Percentiles rank a stretch among this genome's conserved stretches.
Conservation (phyloP, 2,888 invertebrate genomes). For the Himalopsyche kuldschensis region DNA sequence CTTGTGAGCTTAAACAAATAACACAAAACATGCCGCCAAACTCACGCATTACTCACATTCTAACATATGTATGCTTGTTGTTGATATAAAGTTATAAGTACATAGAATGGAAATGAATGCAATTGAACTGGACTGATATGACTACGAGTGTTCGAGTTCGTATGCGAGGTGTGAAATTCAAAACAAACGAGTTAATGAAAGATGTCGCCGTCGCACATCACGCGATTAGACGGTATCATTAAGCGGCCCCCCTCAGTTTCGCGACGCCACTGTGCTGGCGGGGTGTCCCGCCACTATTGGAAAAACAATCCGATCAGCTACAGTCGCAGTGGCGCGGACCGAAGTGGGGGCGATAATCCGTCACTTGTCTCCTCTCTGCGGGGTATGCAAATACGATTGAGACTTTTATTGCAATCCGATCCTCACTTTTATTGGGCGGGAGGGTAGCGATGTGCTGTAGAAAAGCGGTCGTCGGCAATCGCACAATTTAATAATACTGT, state of each 20-base stretch:
- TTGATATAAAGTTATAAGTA: no score
- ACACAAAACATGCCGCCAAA: no score
- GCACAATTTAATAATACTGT: no score
- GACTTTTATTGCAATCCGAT: conserved; percentile 26
- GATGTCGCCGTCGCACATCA: background rate
- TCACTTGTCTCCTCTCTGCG: conserved; percentile 33
- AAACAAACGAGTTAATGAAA: background rate
- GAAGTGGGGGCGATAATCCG: conserved; percentile 15
- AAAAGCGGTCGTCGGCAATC: background rate
- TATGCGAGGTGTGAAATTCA: background rate
- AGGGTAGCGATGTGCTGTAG: background rate
- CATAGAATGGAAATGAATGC: no score
- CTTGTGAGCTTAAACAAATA: no score
- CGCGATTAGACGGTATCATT: background rate
- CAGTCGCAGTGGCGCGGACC: background rate
- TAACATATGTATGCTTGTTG: no score
- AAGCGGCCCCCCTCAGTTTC: background rate
- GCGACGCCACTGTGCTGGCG: background rate
- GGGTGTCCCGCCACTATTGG: background rate
- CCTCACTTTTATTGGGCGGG: background rate
- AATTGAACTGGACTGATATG: no score
- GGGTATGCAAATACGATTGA: conserved; percentile 36
- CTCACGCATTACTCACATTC: no score
- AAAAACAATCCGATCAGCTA: background rate
- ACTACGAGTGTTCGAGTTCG: background rate